These are phyloP conservation scores for Microplitis manilae DNA, from an alignment of 2,888 invertebrate species.

Conservation along the genomic window DNA sequence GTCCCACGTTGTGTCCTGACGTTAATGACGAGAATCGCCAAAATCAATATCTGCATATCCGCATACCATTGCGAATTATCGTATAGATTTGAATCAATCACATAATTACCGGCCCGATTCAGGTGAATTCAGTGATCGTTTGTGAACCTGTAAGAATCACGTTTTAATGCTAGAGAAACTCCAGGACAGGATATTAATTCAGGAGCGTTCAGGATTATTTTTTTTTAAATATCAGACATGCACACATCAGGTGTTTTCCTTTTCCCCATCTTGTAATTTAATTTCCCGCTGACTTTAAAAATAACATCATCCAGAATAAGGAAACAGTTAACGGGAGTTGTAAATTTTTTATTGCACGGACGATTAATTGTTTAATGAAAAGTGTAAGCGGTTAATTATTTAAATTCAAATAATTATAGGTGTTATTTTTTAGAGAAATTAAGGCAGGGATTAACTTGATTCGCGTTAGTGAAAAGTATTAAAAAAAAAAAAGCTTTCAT, in stretches of 20 bases:
- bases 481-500: neutral
- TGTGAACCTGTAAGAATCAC: slow-evolving; percentile 69
- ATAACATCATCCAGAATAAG: neutral
- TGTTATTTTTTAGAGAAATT: neutral
- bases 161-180: slow-evolving; percentile 64
- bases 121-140: slow-evolving; percentile 49
- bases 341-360: slow-evolving; percentile 33
- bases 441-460: neutral
- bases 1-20: slow-evolving; percentile 48
- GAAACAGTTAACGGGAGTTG: slow-evolving; percentile 14
- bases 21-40: slow-evolving; percentile 44
- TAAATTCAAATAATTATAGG: too few relatives aligned
- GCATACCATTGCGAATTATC: slow-evolving; percentile 33
- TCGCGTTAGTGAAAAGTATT: neutral
- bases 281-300: too few relatives aligned
- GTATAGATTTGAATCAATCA: slow-evolving; percentile 30
- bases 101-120: slow-evolving; percentile 41
- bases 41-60: slow-evolving; percentile 47
- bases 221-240: slow-evolving; percentile 22
- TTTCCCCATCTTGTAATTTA: too few relatives aligned
- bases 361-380: neutral
- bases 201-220: slow-evolving; percentile 26
- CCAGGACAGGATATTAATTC: slow-evolving; percentile 45
- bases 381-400: slow-evolving; percentile 15
- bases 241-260: slow-evolving; percentile 27